These are phyloP conservation scores for Alfaro cultratus DNA, from an alignment of 2,797 vertebrate genomes.

Conservation along the genomic window DNA sequence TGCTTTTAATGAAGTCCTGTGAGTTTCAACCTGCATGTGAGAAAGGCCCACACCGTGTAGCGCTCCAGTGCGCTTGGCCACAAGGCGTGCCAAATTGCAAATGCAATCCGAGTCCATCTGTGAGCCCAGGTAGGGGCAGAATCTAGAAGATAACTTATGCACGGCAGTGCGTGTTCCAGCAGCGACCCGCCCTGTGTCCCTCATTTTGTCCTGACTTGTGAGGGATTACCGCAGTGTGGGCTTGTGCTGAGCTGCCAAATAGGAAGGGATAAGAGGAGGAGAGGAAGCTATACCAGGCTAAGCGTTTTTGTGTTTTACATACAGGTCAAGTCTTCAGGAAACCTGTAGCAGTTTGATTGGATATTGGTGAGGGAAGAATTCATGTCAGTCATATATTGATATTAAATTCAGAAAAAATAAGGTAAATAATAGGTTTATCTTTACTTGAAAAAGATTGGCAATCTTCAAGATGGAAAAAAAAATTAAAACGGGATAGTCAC, in stretches of 20 bases:
- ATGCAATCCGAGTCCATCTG: slow-evolving; percentile 46
- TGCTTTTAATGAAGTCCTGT: slow-evolving; percentile 74
- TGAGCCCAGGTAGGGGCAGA: slow-evolving; percentile 61
- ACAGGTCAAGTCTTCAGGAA: slow-evolving; percentile 44
- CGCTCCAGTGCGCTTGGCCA: slow-evolving; percentile 29
- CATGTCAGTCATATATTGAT: slow-evolving; percentile 45
- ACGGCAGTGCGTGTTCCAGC: slow-evolving; percentile 52
- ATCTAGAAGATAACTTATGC: slow-evolving; percentile 64
- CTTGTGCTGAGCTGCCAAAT: slow-evolving; percentile 75
- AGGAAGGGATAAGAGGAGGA: slow-evolving; percentile 61
- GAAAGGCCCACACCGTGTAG: slow-evolving; percentile 30
- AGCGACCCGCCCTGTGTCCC: slow-evolving; percentile 70
- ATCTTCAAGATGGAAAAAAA: slow-evolving; percentile 51
- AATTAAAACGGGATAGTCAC: slow-evolving; percentile 44
- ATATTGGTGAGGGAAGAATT: slow-evolving; percentile 34
- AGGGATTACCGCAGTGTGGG: slow-evolving; percentile 75
- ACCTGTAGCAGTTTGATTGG: slow-evolving; percentile 52
- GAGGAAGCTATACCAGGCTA: slow-evolving; percentile 48
- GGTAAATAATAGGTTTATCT: slow-evolving; percentile 19
- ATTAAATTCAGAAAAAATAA: slow-evolving; percentile 33
- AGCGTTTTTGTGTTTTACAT: slow-evolving; percentile 65
- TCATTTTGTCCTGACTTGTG: slow-evolving; percentile 76
- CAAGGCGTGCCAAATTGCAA: slow-evolving; percentile 40
- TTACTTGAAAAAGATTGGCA: not conserved
- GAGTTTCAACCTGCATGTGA: slow-evolving; percentile 62